phyloP scores from a whole-genome alignment of 30 jellyfish, hydroid and myxozoan genomes.

The Chrysaora quinquecirrha region DNA sequence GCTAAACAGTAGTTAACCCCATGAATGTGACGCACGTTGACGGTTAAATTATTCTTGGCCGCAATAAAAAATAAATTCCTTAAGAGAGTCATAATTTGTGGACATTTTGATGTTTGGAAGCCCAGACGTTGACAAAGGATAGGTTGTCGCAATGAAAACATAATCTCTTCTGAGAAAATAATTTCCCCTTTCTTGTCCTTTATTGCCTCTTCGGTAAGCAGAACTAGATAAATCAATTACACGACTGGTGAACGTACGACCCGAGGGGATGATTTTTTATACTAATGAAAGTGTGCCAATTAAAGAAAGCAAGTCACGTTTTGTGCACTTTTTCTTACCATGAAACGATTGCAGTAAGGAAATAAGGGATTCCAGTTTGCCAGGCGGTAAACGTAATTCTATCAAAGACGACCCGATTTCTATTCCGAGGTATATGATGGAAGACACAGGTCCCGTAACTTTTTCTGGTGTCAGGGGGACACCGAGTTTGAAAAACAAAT shows the following conservation, averaged over 20 bases:
- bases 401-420: not conserved
- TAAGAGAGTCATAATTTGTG: not conserved
- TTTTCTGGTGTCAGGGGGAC: not conserved
- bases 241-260: not conserved
- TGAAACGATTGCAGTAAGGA: not conserved
- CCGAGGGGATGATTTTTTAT: slow-evolving; percentile 11
- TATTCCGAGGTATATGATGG: not conserved
- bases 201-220: not conserved
- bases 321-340: not conserved
- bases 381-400: not conserved
- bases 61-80: not conserved
- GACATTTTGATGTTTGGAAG: not conserved
- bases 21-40: not conserved
- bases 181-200: not conserved
- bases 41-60: slow-evolving; percentile 4
- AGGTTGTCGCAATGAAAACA: slow-evolving; percentile 8
- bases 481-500: not conserved
- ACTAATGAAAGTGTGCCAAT: slow-evolving; percentile 22
- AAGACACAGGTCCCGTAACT: too few relatives aligned
- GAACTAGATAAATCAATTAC: not conserved
- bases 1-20: not conserved
- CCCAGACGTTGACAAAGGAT: slow-evolving; percentile 15
- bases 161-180: not conserved
- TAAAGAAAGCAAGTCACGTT: not conserved
- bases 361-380: not conserved